Evolutionary conservation across 2,888 invertebrate species (phyloP).

Genomic region (Scaptomyza reducta): DNA sequence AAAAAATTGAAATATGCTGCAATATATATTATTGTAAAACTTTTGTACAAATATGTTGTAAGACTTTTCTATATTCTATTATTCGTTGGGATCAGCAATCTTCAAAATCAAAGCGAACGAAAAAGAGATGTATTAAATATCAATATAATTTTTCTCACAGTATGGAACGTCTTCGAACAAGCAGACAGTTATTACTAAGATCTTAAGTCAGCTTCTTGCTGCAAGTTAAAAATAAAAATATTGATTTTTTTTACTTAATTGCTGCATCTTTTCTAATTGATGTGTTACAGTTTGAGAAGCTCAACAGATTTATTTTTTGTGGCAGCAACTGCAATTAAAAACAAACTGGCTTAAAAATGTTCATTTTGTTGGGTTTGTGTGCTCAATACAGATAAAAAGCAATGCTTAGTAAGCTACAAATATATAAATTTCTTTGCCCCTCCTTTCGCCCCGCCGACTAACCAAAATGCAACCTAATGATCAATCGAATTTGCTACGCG

Average conservation of each 20-base stretch:
- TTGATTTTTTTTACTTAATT: neutral
- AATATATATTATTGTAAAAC: too few species aligned
- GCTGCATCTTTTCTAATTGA: constrained; percentile 56
- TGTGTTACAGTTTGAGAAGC: constrained; percentile 55
- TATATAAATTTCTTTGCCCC: constrained; percentile 11
- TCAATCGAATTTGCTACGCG: constrained; percentile 64
- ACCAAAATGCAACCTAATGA: constrained; percentile 69
- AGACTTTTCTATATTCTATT: too few species aligned
- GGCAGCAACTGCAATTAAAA: constrained; percentile 13
- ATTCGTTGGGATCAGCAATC: too few species aligned
- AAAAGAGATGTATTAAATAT: neutral
- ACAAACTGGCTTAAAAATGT: constrained; percentile 5
- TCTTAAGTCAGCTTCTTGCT: neutral
- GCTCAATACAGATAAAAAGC: constrained; percentile 4
- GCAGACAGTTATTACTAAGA: constrained; percentile 1
- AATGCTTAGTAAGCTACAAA: constrained; percentile 28
- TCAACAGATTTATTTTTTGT: constrained; percentile 8
- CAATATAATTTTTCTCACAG: neutral
- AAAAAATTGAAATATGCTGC: too few species aligned
- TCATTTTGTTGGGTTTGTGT: constrained; percentile 2
- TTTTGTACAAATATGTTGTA: too few species aligned
- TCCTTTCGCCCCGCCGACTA: neutral
- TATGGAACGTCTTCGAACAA: neutral
- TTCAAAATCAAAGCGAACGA: neutral
- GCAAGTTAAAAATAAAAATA: neutral